Evolutionary conservation across 2,113 vertebrate species (phyloP).

Genomic region (Stomatorhinus ivindoensis): DNA sequence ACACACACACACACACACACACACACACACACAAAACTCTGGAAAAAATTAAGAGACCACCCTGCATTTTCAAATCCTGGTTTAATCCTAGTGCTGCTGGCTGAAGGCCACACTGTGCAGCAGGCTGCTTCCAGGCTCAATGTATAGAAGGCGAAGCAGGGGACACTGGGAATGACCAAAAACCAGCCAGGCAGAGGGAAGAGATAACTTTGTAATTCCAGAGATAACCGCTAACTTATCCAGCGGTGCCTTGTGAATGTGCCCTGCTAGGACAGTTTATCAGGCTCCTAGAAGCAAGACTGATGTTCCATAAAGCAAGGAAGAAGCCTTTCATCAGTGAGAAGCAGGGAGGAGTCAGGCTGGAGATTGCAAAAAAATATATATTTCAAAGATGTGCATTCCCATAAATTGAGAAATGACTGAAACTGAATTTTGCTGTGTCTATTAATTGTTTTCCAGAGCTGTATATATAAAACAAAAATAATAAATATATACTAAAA

Average conservation of each 20-base stretch:
- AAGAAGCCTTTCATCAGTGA: not conserved
- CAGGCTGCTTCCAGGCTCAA: not conserved
- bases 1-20: no score
- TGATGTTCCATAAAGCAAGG: not conserved
- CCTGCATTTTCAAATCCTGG: not conserved
- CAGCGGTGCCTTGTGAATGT: no score
- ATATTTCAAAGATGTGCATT: not conserved
- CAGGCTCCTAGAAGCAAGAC: no score
- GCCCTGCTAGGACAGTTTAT: no score
- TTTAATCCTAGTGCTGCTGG: not conserved
- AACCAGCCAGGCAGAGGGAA: not conserved
- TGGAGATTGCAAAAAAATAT: not conserved
- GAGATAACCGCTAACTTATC: no score
- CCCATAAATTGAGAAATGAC: not conserved
- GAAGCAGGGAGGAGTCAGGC: not conserved
- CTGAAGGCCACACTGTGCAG: not conserved
- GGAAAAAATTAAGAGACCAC: not conserved
- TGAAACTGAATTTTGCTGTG: not conserved
- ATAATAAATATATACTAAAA: not conserved
- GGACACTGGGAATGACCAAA: no score
- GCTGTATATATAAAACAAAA: not conserved
- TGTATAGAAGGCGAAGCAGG: no score
- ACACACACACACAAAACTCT: not conserved
- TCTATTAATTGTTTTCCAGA: not conserved
- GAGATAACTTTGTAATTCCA: not conserved